Percentiles rank a stretch among this genome's conserved stretches.
These are phyloP conservation scores for Stigmatopora argus DNA, from an alignment of 2,113 vertebrate species.

Conservation along the genomic window DNA sequence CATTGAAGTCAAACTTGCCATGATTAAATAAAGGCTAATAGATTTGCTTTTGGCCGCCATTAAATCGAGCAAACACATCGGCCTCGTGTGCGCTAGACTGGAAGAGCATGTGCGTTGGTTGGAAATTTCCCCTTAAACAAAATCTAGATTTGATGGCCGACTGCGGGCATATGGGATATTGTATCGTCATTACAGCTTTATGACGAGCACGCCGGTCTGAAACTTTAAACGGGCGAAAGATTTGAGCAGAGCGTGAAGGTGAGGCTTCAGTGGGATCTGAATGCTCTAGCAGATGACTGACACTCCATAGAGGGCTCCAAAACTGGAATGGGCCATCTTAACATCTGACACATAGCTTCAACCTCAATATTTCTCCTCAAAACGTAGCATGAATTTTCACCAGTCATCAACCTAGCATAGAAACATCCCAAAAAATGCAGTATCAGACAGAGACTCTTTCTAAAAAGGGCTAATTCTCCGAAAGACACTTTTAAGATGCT, in stretches of 20 bases:
- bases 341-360: neutral
- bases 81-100: neutral
- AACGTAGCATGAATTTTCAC: neutral
- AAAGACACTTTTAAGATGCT: too few relatives aligned
- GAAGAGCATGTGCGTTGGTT: neutral
- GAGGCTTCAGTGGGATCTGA: neutral
- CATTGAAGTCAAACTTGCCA: neutral
- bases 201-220: neutral
- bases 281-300: conserved; percentile 1
- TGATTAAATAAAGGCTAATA: neutral
- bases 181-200: conserved; percentile 9
- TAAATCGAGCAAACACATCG: neutral
- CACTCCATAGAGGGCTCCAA: neutral
- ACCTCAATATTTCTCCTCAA: neutral
- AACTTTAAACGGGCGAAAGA: neutral
- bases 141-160: neutral
- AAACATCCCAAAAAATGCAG: too few relatives aligned
- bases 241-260: neutral
- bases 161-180: conserved; percentile 1
- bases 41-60: neutral
- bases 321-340: neutral
- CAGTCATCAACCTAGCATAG: neutral
- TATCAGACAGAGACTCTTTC: too few relatives aligned
- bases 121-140: neutral
- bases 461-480: too few relatives aligned